Evolutionary conservation across 2,113 vertebrate genomes (phyloP), one percentile per base, ranked within the genome.

Genomic region (Psettodes erumei): DNA sequence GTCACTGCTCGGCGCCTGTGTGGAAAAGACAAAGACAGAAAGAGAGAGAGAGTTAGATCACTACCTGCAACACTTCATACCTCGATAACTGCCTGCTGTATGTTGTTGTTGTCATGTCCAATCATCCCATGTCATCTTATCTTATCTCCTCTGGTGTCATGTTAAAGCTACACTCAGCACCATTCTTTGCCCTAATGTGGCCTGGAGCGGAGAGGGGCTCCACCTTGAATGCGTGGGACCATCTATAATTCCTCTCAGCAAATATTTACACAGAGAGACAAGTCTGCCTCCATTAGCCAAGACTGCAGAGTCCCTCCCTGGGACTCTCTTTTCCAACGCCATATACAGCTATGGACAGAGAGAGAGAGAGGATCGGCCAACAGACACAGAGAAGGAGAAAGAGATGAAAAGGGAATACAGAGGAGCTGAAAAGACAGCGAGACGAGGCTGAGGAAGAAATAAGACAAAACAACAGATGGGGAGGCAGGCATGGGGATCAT

Each of bases 1-100:
- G 77, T 96, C 95, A 51, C 89, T 92, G 8, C 79, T 90, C 30
- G 94, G 81, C 19, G 93, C 92, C 95, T 94, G 90, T 75, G 75
- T 47, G 84, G 63, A 87, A 81, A 67, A 51, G 62, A 89, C 79
- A 81, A 88, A 62, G 25, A 79, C 73, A 86, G 68, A 89, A 75
- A 85, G 67, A 74, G 33, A 76, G 16, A 70, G 8, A 54, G 30
- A 16, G 42, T 58, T 27, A 86, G 61, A 59, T 75, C 58, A 59
- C 1, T 10, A 72, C 65, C 47, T 67, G 19, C 55, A 61, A 67
- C 37, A 42, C n/a, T 32, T 27, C 51, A 71, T 11, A 23, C 18
- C 4, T n/a, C 25, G 23, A 51, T 58, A 38, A 53, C 9, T 7
- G 23, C 23, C 5, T 38, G 18, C 23, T 30, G n/a, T 32, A 48